Percentiles rank a stretch among this genome's conserved stretches.
phyloP scores from a whole-genome alignment of 1,140 invertebrate genomes.

The Pogonomyrmex barbatus region DNA sequence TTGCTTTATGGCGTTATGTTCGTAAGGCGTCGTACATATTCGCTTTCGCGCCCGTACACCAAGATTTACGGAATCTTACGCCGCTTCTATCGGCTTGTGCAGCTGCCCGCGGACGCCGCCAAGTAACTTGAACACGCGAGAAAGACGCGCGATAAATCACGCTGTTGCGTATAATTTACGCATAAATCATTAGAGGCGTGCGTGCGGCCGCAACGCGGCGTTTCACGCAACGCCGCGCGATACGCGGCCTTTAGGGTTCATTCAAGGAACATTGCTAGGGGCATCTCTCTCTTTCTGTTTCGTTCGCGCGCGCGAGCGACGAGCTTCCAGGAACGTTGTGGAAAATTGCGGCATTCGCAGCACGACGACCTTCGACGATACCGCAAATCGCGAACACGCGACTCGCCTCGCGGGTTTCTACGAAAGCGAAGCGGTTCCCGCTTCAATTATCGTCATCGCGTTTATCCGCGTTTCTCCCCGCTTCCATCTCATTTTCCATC shows the following conservation, averaged over 20 bases:
- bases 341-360: constrained; percentile 42
- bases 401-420: constrained; percentile 50
- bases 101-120: constrained; percentile 12
- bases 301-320: neutral
- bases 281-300: neutral
- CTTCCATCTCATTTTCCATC: neutral
- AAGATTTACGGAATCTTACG: constrained; percentile 23
- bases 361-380: constrained; percentile 28
- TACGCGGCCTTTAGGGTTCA: constrained; percentile 30
- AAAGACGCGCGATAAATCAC: constrained; percentile 40
- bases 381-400: constrained; percentile 59
- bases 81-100: neutral
- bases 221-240: neutral
- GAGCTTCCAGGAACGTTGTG: constrained; percentile 29
- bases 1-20: neutral
- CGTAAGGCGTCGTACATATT: neutral
- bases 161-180: constrained; percentile 50
- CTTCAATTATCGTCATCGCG: constrained; percentile 45
- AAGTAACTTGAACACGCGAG: constrained; percentile 34
- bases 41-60: neutral
- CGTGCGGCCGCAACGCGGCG: constrained; percentile 8
- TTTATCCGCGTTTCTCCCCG: neutral
- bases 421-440: constrained; percentile 45
- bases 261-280: constrained; percentile 25
- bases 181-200: constrained; percentile 52